These are phyloP conservation scores for Rhagophthalmus giganteus DNA, from an alignment of 2,888 invertebrate genomes.

Conservation along the genomic window DNA sequence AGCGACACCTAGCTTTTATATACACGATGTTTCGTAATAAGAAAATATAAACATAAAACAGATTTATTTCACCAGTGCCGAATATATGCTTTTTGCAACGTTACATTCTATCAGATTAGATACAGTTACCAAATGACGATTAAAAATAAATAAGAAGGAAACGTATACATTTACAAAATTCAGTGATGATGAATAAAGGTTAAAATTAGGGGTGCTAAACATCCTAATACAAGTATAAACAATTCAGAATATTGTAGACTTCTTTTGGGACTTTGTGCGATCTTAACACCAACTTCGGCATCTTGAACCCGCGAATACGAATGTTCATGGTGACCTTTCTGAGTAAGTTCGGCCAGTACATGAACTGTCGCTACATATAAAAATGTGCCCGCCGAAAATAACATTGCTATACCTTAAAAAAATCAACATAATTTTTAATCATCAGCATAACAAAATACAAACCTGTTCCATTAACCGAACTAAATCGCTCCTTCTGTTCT, in stretches of 20 bases:
- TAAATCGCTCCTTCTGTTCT: slow-evolving; percentile 88
- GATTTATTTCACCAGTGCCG: too few relatives aligned
- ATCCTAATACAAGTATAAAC: slow-evolving; percentile 80
- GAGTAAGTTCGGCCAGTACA: slow-evolving; percentile 91
- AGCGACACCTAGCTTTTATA: slow-evolving; percentile 1
- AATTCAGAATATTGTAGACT: slow-evolving; percentile 80
- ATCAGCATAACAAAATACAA: slow-evolving; percentile 24
- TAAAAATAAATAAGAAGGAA: too few relatives aligned
- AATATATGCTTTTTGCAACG: too few relatives aligned
- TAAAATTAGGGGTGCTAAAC: slow-evolving; percentile 84
- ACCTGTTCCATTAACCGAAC: slow-evolving; percentile 90
- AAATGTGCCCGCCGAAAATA: slow-evolving; percentile 98
- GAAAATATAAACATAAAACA: too few relatives aligned
- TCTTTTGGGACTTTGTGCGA: slow-evolving; percentile 32
- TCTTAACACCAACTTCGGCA: slow-evolving; percentile 45
- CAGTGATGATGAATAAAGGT: slow-evolving; percentile 91
- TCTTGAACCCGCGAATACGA: slow-evolving; percentile 50
- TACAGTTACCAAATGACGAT: too few relatives aligned
- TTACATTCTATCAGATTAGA: too few relatives aligned
- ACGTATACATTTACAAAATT: too few relatives aligned
- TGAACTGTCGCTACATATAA: slow-evolving; percentile 98
- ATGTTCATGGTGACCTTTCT: slow-evolving; percentile 57
- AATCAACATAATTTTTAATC: neutral
- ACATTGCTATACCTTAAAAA: slow-evolving; percentile 81
- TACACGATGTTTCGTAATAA: slow-evolving; percentile 2